Evolutionary conservation across 23 tunicate genomes (phyloP).

Genomic region (Halocynthia aurantium): DNA sequence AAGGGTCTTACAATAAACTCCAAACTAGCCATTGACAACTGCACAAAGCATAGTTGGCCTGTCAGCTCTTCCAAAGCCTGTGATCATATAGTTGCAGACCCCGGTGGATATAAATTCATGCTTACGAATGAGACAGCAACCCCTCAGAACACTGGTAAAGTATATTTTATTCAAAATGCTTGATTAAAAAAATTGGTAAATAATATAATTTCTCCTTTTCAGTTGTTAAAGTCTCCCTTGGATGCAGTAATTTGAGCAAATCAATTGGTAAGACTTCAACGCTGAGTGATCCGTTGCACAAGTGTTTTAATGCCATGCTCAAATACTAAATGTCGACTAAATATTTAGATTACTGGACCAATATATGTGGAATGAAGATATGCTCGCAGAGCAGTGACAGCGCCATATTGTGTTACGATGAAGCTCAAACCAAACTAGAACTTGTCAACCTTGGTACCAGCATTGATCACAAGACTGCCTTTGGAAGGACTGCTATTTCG

Average conservation of each 20-base stretch:
- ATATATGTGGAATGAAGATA: slow-evolving; percentile 59
- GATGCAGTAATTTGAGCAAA: slow-evolving; percentile 44
- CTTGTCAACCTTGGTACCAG: slow-evolving; percentile 22
- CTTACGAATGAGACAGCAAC: slow-evolving; percentile 5
- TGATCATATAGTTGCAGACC: slow-evolving; percentile 30
- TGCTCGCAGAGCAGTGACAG: slow-evolving; percentile 30
- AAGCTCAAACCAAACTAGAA: slow-evolving; percentile 61
- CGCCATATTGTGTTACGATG: slow-evolving; percentile 52
- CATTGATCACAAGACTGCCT: slow-evolving; percentile 80
- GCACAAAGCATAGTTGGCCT: slow-evolving; percentile 21
- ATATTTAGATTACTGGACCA: slow-evolving; percentile 7
- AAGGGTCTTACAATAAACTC: slow-evolving; percentile 46
- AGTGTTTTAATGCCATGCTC: too few relatives aligned
- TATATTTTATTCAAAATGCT: too few relatives aligned
- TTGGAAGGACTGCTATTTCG: slow-evolving; percentile 80
- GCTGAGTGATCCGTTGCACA: too few relatives aligned
- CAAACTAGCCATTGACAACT: slow-evolving; percentile 31
- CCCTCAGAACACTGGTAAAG: too few relatives aligned
- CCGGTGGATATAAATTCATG: slow-evolving; percentile 67
- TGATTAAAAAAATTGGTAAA: too few relatives aligned
- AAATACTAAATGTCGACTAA: background rate
- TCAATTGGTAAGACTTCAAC: slow-evolving; percentile 38
- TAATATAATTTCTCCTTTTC: too few relatives aligned
- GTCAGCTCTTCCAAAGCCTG: background rate
- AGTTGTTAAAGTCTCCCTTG: slow-evolving; percentile 51